Conservation (phyloP, 2,113 vertebrate species). For the Neogobius melanostomus region DNA sequence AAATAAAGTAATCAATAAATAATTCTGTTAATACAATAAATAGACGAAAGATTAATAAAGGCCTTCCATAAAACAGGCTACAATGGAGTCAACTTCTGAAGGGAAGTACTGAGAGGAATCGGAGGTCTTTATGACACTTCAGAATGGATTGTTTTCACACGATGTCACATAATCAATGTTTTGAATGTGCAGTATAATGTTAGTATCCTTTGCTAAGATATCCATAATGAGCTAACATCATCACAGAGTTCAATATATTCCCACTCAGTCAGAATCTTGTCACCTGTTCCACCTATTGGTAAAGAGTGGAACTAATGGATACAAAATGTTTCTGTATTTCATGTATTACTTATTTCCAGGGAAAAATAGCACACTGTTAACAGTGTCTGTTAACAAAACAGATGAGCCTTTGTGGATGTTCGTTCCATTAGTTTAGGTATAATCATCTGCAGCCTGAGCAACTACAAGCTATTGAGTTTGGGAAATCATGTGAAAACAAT, state of each 20-base stretch:
- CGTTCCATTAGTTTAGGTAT: no score
- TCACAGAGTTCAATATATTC: no score
- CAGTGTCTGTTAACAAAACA: no score
- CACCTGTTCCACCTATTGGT: no score
- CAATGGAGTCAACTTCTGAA: constrained; percentile 80
- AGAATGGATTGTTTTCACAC: constrained; percentile 12
- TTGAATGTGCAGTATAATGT: background rate
- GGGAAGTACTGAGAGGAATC: constrained; percentile 84
- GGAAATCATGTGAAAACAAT: background rate
- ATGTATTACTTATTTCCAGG: no score
- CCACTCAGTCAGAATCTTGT: no score
- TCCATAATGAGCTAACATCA: no score
- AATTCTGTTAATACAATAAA: constrained; percentile 86
- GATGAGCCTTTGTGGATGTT: no score
- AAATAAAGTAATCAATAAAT: constrained; percentile 77
- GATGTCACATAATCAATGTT: background rate
- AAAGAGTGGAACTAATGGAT: no score
- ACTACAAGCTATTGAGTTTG: background rate
- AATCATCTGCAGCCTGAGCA: no score
- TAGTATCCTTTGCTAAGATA: background rate
- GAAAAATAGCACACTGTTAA: no score
- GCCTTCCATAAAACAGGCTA: constrained; percentile 95
- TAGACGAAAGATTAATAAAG: constrained; percentile 81
- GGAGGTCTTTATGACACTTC: constrained; percentile 73
- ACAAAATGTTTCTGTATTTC: no score